These are phyloP conservation scores for Melinopterus prodromus DNA, from an alignment of 2,888 invertebrate species.

Conservation along the genomic window DNA sequence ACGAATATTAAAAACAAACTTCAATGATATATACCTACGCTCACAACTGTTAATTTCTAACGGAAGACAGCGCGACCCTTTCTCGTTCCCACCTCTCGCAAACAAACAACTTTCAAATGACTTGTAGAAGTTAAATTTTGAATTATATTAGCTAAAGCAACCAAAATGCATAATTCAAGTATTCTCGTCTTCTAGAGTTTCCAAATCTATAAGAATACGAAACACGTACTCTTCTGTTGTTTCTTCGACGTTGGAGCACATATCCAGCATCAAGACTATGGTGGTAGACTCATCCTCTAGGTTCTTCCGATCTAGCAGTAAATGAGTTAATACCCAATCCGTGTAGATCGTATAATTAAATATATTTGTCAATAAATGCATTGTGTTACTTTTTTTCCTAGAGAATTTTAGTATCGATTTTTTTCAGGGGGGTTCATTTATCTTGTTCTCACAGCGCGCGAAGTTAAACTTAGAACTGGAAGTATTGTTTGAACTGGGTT, in stretches of 20 bases:
- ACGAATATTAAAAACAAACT: too few relatives aligned
- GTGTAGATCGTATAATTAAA: not conserved
- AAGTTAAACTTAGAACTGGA: not conserved
- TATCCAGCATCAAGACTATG: slow-evolving; percentile 30
- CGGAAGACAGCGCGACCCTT: too few relatives aligned
- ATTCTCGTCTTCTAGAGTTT: not conserved
- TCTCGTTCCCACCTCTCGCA: too few relatives aligned
- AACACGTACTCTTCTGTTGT: slow-evolving; percentile 9
- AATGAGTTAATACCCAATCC: not conserved
- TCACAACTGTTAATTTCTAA: too few relatives aligned
- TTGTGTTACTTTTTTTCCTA: not conserved
- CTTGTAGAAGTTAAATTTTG: too few relatives aligned
- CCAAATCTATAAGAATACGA: not conserved
- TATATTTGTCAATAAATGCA: not conserved
- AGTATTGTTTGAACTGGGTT: not conserved
- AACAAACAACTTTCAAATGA: too few relatives aligned
- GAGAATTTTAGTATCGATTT: not conserved
- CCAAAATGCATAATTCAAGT: not conserved
- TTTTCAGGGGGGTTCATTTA: not conserved
- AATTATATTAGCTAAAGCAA: not conserved
- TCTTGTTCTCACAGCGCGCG: not conserved
- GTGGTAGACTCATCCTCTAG: slow-evolving; percentile 5
- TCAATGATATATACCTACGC: too few relatives aligned
- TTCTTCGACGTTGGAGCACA: slow-evolving; percentile 28
- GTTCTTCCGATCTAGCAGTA: not conserved